Base-by-base conservation (phyloP, 2,113 vertebrate species). In the Brienomyrus brachyistius region DNA sequence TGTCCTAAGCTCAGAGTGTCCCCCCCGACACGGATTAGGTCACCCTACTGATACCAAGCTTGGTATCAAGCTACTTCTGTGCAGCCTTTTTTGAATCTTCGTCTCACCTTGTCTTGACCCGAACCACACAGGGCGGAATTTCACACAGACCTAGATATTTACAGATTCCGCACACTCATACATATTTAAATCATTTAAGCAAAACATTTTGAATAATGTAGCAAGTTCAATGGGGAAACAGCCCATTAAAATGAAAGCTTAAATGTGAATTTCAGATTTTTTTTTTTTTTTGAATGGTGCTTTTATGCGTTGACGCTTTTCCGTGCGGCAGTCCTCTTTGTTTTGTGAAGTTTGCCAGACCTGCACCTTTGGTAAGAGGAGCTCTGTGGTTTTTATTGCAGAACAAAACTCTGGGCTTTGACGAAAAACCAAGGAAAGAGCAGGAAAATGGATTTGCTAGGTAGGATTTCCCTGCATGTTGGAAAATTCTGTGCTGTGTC, bases 361-460 rank as follows among this genome's bases (percentile, higher is more conserved):
- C 77, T 35, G 31, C 77, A 82, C 35, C 13, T 82, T 82, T 45
- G 35, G 23, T 85, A 47, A 85, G 80, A 51, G 23, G 83, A 21
- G 4, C 47, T 31, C 23, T 35, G 35, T 88, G 48, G 48, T 85
- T 31, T 17, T 27, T 92, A 95, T 95, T 27, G 91, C 94, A 99
- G 98, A 92, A 95, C 88, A 97, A 96, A 92, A 95, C 91, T 8
- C 96, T 94, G 84, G 94, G 97, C 91, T 94, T 95, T 83, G 96
- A 98, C 87, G 93, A 94, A 52, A 99, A 97, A 94, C 95, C 96
- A 91, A 98, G 97, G 95, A 97, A 97, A 87, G 97, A 98, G 93
- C 98, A 98, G 90, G 98, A 98, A 95, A 99, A 99, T 94, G 98
- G 98, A 62, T 98, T 97, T 91, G 95, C 97, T 59, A 97, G 98